Evolutionary conservation across 2,888 invertebrate species (phyloP).

Genomic region (Hirtodrosophila trivittata): DNA sequence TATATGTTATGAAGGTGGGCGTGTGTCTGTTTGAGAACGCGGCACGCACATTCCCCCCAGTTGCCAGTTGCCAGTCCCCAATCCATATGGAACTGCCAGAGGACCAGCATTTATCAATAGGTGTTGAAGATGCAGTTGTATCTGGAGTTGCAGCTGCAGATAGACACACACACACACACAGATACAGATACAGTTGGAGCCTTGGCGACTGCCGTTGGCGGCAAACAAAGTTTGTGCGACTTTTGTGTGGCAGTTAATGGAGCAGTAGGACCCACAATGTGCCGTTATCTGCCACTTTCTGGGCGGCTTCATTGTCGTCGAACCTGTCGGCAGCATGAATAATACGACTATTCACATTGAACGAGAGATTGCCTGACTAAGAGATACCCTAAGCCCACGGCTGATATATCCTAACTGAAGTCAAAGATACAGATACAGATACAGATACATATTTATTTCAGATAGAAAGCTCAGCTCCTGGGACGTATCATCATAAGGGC

Average conservation of each 20-base stretch:
- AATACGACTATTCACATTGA: constrained; percentile 28
- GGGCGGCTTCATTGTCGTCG: constrained; percentile 66
- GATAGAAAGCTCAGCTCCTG: no score
- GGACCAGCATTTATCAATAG: constrained; percentile 48
- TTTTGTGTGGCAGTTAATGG: constrained; percentile 28
- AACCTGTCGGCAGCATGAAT: constrained; percentile 70
- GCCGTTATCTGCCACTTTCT: constrained; percentile 68
- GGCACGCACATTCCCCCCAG: constrained; percentile 28
- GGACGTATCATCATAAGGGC: no score
- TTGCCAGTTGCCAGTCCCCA: constrained; percentile 2
- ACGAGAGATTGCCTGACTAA: no score
- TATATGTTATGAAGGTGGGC: constrained; percentile 42
- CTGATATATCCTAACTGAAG: no score
- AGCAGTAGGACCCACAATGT: constrained; percentile 59
- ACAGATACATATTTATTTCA: no score
- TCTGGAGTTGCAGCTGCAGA: constrained; percentile 3
- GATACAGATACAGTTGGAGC: not conserved
- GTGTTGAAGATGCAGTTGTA: constrained; percentile 20
- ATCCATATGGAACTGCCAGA: constrained; percentile 7
- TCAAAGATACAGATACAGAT: no score
- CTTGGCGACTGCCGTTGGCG: constrained; percentile 22
- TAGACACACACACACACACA: not conserved
- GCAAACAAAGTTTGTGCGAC: constrained; percentile 39
- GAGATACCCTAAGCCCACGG: no score
- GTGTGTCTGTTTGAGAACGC: constrained; percentile 45